phyloP scores from a whole-genome alignment of 2,797 vertebrate genomes.

The Threskiornis aethiopicus region DNA sequence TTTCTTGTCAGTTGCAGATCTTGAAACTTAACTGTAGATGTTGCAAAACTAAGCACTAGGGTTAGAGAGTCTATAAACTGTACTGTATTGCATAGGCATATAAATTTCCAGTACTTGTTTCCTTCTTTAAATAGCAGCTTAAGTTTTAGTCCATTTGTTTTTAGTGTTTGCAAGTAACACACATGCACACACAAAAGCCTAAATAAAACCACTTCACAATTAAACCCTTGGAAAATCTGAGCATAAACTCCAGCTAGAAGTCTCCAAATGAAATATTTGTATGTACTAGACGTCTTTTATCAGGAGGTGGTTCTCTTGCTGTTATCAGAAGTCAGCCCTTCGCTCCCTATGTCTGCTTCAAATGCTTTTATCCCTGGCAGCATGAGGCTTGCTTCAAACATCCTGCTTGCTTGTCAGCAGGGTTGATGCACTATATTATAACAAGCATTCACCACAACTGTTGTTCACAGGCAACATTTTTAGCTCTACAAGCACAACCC shows the following conservation, averaged over 20 bases:
- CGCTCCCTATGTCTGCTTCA: not conserved
- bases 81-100: not conserved
- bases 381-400: slow-evolving; percentile 13
- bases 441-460: slow-evolving; percentile 9
- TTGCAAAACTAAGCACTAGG: not conserved
- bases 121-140: not conserved
- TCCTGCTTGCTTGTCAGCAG: slow-evolving; percentile 42
- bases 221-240: not conserved
- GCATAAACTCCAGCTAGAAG: not conserved
- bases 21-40: not conserved
- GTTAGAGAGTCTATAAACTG: not conserved
- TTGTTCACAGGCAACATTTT: slow-evolving; percentile 38
- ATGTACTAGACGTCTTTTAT: not conserved
- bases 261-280: slow-evolving; percentile 31
- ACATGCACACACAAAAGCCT: not conserved
- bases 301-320: slow-evolving; percentile 18
- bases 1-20: not conserved
- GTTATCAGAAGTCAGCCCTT: slow-evolving; percentile 34
- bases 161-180: not conserved
- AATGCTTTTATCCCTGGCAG: slow-evolving; percentile 38
- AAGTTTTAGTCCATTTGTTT: not conserved
- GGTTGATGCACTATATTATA: not conserved
- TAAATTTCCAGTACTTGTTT: not conserved
- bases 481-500: slow-evolving; percentile 17
- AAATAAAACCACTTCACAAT: not conserved